Conservation (phyloP, 1,140 invertebrate genomes). For the Condylostylus longicornis region DNA sequence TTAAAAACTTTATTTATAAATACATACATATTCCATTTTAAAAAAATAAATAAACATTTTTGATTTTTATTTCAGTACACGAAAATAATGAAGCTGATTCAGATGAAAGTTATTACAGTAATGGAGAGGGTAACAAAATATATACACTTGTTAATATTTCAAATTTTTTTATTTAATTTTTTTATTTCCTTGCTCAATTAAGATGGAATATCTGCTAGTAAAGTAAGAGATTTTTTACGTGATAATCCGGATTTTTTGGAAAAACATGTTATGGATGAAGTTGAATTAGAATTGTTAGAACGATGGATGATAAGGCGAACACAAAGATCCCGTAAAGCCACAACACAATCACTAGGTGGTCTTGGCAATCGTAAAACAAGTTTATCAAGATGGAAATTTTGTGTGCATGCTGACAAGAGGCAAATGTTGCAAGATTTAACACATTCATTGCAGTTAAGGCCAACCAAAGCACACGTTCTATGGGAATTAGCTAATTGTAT, state of each 20-base stretch:
- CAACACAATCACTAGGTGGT: conserved; percentile 19
- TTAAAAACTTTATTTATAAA: too few species aligned
- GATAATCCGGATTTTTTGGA: conserved; percentile 42
- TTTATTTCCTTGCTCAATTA: too few species aligned
- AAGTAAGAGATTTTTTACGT: conserved; percentile 35
- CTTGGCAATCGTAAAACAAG: conserved; percentile 35
- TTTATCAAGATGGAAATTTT: conserved; percentile 42
- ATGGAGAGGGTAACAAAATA: too few species aligned
- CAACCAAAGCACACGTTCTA: conserved; percentile 40
- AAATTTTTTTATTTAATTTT: too few species aligned
- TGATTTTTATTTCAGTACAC: background rate
- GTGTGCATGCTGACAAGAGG: conserved; percentile 45
- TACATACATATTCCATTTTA: too few species aligned
- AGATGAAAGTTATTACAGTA: background rate
- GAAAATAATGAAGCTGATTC: background rate
- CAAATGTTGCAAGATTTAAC: conserved; percentile 46
- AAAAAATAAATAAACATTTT: too few species aligned
- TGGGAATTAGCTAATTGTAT: conserved; percentile 45
- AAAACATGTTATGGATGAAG: conserved; percentile 38
- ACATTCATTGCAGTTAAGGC: conserved; percentile 36
- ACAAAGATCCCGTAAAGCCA: conserved; percentile 34
- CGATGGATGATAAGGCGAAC: conserved; percentile 42
- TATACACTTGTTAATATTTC: too few species aligned
- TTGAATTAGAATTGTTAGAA: conserved; percentile 40
- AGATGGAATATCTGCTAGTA: conserved; percentile 16